These are phyloP conservation scores for Rhincodon typus DNA, from an alignment of 2,797 vertebrate genomes.

Conservation along the genomic window DNA sequence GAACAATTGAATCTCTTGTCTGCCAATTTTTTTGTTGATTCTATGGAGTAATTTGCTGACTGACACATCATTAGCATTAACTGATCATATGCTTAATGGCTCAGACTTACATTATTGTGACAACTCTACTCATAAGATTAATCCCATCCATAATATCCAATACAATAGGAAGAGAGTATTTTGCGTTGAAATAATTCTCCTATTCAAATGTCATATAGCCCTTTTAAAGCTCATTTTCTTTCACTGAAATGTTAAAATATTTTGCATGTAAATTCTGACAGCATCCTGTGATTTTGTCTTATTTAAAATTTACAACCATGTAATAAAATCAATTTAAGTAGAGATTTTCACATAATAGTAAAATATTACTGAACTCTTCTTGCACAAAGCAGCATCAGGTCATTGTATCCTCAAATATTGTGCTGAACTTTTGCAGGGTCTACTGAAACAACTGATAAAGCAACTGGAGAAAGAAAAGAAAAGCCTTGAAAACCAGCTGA, in stretches of 20 bases:
- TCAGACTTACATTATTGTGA: neutral
- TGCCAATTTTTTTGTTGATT: no score
- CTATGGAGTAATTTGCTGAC: neutral
- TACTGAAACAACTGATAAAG: constrained; percentile 66
- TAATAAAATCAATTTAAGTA: neutral
- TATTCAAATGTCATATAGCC: neutral
- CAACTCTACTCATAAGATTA: neutral
- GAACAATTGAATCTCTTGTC: no score
- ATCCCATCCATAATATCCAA: neutral
- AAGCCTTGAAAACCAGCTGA: constrained; percentile 66
- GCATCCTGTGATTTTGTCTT: neutral
- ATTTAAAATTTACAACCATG: neutral
- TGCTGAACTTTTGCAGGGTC: constrained; percentile 54
- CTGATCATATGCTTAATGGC: neutral
- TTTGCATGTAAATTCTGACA: neutral
- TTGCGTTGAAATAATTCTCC: neutral
- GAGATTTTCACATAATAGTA: no score
- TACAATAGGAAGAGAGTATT: neutral
- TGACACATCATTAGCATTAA: neutral
- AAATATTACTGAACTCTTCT: neutral
- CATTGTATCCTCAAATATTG: neutral
- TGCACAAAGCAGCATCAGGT: neutral
- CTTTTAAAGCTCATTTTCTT: neutral
- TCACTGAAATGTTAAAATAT: neutral
- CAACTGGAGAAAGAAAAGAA: constrained; percentile 66